Conservation (phyloP, 2,888 invertebrate species). For the Psylliodes chrysocephalus region DNA sequence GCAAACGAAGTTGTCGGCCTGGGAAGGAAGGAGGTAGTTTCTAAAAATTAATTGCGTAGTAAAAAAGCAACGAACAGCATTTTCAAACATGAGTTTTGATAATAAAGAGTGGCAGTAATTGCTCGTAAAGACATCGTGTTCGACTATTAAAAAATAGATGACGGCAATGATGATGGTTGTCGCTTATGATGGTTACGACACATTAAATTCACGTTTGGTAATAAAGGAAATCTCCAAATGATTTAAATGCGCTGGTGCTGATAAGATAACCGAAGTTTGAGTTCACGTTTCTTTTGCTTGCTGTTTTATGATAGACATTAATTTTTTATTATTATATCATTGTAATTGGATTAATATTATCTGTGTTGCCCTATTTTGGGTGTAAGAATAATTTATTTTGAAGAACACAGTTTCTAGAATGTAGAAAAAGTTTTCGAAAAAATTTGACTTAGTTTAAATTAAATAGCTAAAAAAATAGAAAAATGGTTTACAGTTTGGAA, state of each 20-base stretch:
- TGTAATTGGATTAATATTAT: too few relatives aligned
- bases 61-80: constrained; percentile 36
- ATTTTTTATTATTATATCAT: too few relatives aligned
- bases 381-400: too few relatives aligned
- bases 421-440: too few relatives aligned
- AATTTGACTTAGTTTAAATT: too few relatives aligned
- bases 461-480: too few relatives aligned
- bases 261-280: too few relatives aligned
- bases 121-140: constrained; percentile 38
- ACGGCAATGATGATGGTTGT: constrained; percentile 5
- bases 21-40: constrained; percentile 37
- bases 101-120: constrained; percentile 42
- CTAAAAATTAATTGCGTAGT: constrained; percentile 43
- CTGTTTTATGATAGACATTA: too few relatives aligned
- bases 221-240: constrained; percentile 1
- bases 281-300: too few relatives aligned
- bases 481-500: too few relatives aligned
- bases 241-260: background rate
- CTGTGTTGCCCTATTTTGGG: too few relatives aligned
- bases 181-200: constrained; percentile 10
- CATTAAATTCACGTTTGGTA: background rate
- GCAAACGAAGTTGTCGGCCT: background rate
- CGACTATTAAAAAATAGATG: constrained; percentile 12
- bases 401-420: too few relatives aligned
- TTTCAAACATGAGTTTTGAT: constrained; percentile 41